Evolutionary conservation across 2,797 vertebrate genomes (phyloP).

Genomic region (Malacoraja senta): DNA sequence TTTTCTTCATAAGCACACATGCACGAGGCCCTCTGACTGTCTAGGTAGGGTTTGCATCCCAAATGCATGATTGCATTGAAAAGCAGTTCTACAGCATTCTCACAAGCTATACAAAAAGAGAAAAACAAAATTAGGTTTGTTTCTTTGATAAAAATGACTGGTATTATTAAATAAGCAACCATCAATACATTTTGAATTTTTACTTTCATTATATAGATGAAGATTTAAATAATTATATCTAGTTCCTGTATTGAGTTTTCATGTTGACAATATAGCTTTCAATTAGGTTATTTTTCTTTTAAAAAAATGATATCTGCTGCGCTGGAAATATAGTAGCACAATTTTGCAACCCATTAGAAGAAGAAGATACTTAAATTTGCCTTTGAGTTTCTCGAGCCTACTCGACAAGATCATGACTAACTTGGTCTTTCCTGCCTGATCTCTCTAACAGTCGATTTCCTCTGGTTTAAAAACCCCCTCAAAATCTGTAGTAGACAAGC

Average conservation of each 20-base stretch:
- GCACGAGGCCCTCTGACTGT: conserved; percentile 85
- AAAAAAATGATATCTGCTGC: neutral
- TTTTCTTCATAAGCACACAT: conserved; percentile 78
- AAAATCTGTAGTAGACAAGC: no score
- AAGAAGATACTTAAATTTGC: neutral
- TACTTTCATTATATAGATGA: neutral
- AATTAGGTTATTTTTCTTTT: neutral
- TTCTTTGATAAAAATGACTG: neutral
- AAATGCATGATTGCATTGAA: conserved; percentile 90
- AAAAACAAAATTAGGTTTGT: conserved; percentile 4
- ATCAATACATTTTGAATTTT: neutral
- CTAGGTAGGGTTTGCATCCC: conserved; percentile 94
- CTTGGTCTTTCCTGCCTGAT: no score
- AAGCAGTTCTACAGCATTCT: conserved; percentile 78
- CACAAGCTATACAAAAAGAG: conserved; percentile 68
- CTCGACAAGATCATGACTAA: no score
- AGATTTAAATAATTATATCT: neutral
- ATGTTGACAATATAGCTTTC: neutral
- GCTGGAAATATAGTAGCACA: neutral
- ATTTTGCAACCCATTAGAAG: neutral
- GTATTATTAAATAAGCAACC: neutral
- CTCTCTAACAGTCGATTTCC: no score
- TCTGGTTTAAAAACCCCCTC: no score
- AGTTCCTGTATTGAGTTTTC: neutral
- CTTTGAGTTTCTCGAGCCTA: no score